These are phyloP conservation scores for Fopius arisanus DNA, from an alignment of 1,140 invertebrate genomes.

Conservation along the genomic window DNA sequence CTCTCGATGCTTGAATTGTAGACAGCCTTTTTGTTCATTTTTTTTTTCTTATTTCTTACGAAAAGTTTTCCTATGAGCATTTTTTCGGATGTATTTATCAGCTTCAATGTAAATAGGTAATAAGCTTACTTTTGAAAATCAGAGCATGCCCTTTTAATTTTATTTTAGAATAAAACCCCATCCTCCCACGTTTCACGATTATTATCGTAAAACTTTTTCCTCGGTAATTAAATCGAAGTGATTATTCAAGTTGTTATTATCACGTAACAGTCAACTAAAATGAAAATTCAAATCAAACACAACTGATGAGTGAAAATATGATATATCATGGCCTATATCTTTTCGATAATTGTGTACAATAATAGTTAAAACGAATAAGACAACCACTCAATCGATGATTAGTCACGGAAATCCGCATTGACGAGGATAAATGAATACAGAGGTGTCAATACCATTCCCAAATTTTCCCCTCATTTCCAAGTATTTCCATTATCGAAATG, in stretches of 20 bases:
- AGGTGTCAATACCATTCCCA: no score
- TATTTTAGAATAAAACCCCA: background rate
- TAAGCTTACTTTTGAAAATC: conserved; percentile 3
- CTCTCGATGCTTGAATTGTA: background rate
- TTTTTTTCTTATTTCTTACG: background rate
- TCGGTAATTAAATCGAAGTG: background rate
- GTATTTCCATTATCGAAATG: background rate
- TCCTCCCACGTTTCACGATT: background rate
- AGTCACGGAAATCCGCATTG: background rate
- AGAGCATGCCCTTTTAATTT: background rate
- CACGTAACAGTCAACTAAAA: background rate
- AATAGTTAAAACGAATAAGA: background rate
- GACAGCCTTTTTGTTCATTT: background rate
- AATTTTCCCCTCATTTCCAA: background rate
- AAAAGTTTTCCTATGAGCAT: background rate
- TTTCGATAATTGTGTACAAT: conserved; percentile 7
- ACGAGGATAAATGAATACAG: no score
- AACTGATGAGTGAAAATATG: background rate
- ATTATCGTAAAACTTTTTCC: background rate
- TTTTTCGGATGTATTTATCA: conserved; percentile 11
- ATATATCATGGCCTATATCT: conserved; percentile 4
- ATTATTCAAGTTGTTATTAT: background rate
- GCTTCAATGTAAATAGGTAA: conserved; percentile 4
- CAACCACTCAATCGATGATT: background rate
- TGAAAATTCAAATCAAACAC: background rate